Conservation (phyloP, 2,113 vertebrate genomes). For the Chascanopsetta lugubris region DNA sequence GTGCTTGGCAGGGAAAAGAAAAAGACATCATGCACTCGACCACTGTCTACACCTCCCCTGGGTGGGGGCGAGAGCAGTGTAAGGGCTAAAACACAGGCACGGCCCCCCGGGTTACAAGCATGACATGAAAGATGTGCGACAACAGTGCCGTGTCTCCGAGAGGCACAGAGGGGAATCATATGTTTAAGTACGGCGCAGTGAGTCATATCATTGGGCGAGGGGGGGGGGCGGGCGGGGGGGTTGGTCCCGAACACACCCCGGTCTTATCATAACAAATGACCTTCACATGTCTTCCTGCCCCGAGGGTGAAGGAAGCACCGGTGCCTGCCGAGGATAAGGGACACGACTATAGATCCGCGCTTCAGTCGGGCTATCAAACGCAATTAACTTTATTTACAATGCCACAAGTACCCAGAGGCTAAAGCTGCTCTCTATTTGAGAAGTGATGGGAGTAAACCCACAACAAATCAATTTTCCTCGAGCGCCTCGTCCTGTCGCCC, state of each 20-base stretch:
- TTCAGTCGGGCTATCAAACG: constrained; percentile 56
- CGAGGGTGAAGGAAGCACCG: constrained; percentile 36
- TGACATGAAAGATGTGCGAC: constrained; percentile 62
- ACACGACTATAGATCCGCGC: constrained; percentile 54
- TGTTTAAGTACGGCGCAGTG: constrained; percentile 44
- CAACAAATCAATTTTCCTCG: constrained; percentile 66
- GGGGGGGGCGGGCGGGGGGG: constrained; percentile 13
- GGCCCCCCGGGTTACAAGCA: constrained; percentile 55
- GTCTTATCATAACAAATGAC: constrained; percentile 70
- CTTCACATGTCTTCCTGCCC: constrained; percentile 57
- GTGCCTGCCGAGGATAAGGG: constrained; percentile 43
- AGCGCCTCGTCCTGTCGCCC: constrained; percentile 42
- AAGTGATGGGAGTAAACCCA: constrained; percentile 47
- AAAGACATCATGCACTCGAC: constrained; percentile 45
- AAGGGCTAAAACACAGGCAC: constrained; percentile 57
- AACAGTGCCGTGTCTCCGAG: constrained; percentile 5
- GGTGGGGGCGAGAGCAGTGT: constrained; percentile 46
- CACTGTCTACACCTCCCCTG: constrained; percentile 42
- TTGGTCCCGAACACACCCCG: constrained; percentile 38
- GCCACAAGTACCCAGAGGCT: constrained; percentile 36
- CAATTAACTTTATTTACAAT: constrained; percentile 65
- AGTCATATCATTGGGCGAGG: constrained; percentile 25
- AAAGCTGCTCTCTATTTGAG: constrained; percentile 13
- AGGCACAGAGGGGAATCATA: constrained; percentile 24
- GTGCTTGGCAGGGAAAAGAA: constrained; percentile 16